Conservation (phyloP, 2,113 vertebrate species). For the Rhabdomys dilectus region DNA sequence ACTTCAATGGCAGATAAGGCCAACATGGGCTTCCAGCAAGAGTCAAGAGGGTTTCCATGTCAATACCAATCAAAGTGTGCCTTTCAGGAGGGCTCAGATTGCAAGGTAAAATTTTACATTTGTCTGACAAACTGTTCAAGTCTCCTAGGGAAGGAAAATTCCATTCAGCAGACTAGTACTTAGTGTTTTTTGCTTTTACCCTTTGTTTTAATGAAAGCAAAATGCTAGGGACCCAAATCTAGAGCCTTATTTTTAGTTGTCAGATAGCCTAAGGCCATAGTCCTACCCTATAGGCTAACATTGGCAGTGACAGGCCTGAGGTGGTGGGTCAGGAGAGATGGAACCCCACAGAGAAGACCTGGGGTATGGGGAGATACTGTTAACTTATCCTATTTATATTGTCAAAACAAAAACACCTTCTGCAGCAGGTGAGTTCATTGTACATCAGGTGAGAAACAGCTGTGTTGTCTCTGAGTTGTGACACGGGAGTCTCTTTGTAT, state of each 20-base stretch:
- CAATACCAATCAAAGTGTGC: background rate
- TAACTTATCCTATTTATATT: background rate
- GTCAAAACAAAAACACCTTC: background rate
- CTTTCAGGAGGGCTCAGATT: background rate
- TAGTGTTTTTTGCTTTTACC: background rate
- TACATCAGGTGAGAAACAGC: background rate
- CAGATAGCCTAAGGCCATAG: background rate
- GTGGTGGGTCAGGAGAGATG: rapidly evolving
- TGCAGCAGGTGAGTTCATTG: background rate
- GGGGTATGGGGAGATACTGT: background rate
- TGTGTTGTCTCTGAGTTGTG: no score
- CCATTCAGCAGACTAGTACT: background rate
- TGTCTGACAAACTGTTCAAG: background rate
- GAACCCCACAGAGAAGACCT: background rate
- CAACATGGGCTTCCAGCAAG: background rate
- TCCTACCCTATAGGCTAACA: no score
- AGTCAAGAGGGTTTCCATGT: background rate
- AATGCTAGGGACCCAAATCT: background rate
- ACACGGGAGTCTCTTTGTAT: background rate
- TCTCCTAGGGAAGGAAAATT: background rate
- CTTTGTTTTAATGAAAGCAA: background rate
- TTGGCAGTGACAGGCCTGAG: background rate
- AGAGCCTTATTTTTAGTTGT: background rate
- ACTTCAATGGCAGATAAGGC: background rate
- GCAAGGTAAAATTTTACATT: background rate